Evolutionary conservation across 2,888 invertebrate genomes (phyloP).

Genomic region (Mayetiola destructor): DNA sequence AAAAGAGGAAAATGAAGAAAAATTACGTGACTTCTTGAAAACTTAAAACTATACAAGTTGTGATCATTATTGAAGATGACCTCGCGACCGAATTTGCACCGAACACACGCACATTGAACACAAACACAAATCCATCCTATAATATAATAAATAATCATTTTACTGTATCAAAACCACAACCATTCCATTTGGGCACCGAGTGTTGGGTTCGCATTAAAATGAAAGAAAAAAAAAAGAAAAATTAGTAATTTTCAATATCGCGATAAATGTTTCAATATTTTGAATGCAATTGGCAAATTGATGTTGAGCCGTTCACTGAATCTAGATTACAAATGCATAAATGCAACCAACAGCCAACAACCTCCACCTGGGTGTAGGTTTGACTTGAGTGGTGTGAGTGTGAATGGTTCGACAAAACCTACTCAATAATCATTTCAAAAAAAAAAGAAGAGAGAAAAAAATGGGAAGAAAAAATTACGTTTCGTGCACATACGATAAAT

Average conservation of each 20-base stretch:
- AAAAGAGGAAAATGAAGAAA: not conserved
- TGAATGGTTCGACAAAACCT: no score
- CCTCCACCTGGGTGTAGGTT: not conserved
- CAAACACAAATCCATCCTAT: not conserved
- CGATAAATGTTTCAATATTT: slow-evolving; percentile 5
- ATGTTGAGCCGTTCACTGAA: not conserved
- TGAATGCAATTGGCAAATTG: not conserved
- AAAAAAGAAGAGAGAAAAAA: no score
- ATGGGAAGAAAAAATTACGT: no score
- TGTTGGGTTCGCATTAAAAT: not conserved
- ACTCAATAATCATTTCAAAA: no score
- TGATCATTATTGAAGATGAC: no score
- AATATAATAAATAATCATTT: not conserved
- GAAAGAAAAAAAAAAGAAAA: not conserved
- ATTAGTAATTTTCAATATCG: slow-evolving; percentile 7
- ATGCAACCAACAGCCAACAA: not conserved
- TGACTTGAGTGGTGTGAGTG: not conserved
- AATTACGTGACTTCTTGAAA: slow-evolving; percentile 11
- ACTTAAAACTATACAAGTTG: no score
- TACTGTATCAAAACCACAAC: not conserved
- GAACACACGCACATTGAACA: not conserved
- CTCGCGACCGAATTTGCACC: not conserved
- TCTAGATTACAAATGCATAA: not conserved
- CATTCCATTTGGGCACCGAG: not conserved
- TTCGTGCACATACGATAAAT: no score